phyloP scores from a whole-genome alignment of 2,797 vertebrate species.

The Vespertilio murinus region DNA sequence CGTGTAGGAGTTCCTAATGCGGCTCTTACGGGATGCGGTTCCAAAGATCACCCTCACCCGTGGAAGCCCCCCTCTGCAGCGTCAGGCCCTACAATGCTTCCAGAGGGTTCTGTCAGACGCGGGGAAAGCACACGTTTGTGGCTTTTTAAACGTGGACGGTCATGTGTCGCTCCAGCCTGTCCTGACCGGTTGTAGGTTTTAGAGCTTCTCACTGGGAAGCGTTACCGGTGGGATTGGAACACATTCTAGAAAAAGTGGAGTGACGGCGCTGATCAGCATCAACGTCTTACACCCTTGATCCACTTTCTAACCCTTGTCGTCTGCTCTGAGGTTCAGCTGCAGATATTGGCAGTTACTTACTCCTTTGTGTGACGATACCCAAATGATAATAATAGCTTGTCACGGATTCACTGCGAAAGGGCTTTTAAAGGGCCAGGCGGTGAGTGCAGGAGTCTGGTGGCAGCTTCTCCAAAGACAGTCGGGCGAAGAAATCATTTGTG shows the following conservation, averaged over 20 bases:
- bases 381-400: neutral
- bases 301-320: neutral
- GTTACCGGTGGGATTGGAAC: neutral
- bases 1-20: neutral
- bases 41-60: neutral
- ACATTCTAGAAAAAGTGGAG: neutral
- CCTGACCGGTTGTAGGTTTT: neutral
- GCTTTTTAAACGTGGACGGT: neutral
- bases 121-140: neutral
- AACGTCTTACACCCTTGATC: neutral
- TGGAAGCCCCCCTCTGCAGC: neutral
- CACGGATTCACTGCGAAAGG: neutral
- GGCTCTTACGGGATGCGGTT: slow-evolving; percentile 40
- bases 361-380: neutral
- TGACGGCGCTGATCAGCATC: neutral
- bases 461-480: neutral
- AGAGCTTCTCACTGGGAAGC: neutral
- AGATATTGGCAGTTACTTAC: neutral
- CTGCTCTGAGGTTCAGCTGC: neutral
- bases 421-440: neutral
- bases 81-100: neutral
- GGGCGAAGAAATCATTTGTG: neutral
- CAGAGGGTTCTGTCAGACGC: neutral
- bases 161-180: neutral
- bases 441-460: no score